Base-by-base conservation (phyloP, 1,140 invertebrate genomes). In the Brachionus manjavacas region DNA sequence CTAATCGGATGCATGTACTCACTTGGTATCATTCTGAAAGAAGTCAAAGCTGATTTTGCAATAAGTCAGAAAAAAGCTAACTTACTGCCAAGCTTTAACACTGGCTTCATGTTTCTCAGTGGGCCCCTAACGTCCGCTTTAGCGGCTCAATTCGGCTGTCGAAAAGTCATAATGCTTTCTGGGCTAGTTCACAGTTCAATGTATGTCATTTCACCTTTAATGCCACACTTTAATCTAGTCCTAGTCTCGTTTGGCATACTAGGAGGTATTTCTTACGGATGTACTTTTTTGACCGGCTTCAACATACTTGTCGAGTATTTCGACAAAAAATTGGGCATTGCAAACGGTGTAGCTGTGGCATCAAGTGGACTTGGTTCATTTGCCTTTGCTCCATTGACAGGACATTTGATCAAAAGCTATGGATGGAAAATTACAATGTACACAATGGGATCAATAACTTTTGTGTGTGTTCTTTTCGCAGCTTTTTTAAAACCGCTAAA, bases 101-200 rank as follows among this genome's bases (percentile, higher is more conserved):
- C 39, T 35, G 76, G 80, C 23, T 83, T 68, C 43, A 31, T 66
- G n/a, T 68, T 64, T 43, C 35, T 72, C 1, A 72, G 88, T 93
- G 97, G 97, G 85, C 97, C 97, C 1, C 93, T 98, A 87, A 96
- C 96, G 0, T 96, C 95, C 85, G 94, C 94, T 1, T 89, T 97
- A 80, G 88, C 91, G 14, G 94, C 94, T 87, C 91, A 93, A 84
- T 98, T 94, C 86, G 96, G 96, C 14, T 97, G 97, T 89, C 92
- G 96, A 52, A 89, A 92, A 14, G 95, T 98, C 0, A 94, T 94
- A 0, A 94, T 98, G n/a, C 86, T 92, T 4, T 97, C 97, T 46
- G 92, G 93, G 84, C 55, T 96, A 6, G 89, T 98, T 83, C 92
- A 93, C 35, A 91, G 92, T 41, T 64, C 89, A 9, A 94, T 93